Conservation (phyloP, 2,113 vertebrate genomes). For the Vidua macroura region DNA sequence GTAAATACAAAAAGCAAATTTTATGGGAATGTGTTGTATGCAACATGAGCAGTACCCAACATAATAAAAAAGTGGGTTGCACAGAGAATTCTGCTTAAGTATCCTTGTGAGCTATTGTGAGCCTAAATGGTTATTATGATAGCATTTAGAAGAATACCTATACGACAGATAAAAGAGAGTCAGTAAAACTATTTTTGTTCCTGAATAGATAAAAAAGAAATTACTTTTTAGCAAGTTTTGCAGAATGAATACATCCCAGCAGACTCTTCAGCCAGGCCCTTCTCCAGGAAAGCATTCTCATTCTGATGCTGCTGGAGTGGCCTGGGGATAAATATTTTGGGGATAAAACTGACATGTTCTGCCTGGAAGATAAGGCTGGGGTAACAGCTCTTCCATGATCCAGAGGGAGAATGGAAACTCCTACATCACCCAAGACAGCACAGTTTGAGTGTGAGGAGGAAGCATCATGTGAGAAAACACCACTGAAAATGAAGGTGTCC, state of each 20-base stretch:
- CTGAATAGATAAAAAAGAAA: constrained; percentile 46
- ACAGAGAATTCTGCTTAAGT: constrained; percentile 58
- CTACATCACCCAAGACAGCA: neutral
- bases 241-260: neutral
- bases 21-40: constrained; percentile 75
- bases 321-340: neutral
- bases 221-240: constrained; percentile 15
- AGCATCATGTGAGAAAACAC: neutral
- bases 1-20: constrained; percentile 80
- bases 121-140: constrained; percentile 49
- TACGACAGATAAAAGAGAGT: constrained; percentile 40
- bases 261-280: neutral
- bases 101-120: constrained; percentile 41
- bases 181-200: constrained; percentile 13
- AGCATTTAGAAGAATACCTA: constrained; percentile 52
- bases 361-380: neutral
- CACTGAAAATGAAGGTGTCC: neutral
- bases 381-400: neutral
- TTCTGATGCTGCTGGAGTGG: neutral
- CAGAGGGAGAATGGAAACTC: neutral
- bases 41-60: constrained; percentile 69
- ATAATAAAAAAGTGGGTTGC: constrained; percentile 66
- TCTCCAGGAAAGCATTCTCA: neutral
- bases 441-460: rapidly evolving
- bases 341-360: neutral